Percentiles rank a stretch among this genome's conserved stretches.
Conservation (phyloP, 2,797 vertebrate genomes). For the Peromyscus attwateri region DNA sequence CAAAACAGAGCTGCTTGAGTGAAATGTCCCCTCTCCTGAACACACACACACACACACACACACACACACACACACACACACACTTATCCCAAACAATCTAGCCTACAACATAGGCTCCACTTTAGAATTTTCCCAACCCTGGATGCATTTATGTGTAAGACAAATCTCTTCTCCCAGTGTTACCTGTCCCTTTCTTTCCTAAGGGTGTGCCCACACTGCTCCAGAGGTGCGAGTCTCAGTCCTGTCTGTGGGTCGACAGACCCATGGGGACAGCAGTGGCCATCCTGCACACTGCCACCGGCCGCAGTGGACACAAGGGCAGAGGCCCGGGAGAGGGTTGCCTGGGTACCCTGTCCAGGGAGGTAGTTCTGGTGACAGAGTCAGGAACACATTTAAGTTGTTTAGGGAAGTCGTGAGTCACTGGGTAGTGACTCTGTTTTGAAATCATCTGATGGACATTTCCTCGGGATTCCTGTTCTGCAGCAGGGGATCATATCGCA, state of each 20-base stretch:
- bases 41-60: neutral
- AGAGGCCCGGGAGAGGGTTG: neutral
- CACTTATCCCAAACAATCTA: neutral
- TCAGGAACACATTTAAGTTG: rapidly evolving
- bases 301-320: rapidly evolving
- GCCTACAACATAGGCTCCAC: rapidly evolving
- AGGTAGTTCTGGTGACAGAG: neutral
- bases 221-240: rapidly evolving
- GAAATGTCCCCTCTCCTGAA: neutral
- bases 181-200: neutral
- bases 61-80: too few species aligned
- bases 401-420: rapidly evolving
- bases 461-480: rapidly evolving
- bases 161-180: neutral
- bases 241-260: neutral
- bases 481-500: too few species aligned
- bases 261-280: neutral
- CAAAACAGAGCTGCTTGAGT: neutral
- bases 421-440: neutral
- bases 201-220: neutral
- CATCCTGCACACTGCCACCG: too few species aligned
- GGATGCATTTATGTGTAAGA: neutral
- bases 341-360: rapidly evolving
- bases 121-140: neutral
- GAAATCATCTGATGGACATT: neutral